Conservation (phyloP, 2,888 invertebrate species). For the Acleris holmiana region DNA sequence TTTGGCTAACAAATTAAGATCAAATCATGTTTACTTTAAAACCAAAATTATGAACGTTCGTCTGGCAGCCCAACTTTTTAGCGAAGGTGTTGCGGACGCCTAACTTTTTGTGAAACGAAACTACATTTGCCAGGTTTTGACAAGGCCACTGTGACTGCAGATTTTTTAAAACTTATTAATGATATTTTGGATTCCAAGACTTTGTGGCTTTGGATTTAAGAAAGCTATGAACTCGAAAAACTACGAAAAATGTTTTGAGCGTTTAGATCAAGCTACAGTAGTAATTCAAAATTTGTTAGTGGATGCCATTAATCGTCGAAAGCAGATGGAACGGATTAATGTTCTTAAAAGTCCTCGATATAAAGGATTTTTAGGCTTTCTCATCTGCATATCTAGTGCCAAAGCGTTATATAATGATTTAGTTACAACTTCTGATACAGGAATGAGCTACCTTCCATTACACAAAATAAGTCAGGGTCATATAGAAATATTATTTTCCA, state of each 20-base stretch:
- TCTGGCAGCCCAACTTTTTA: slow-evolving; percentile 42
- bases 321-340: slow-evolving; percentile 11
- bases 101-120: slow-evolving; percentile 26
- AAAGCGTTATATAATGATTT: slow-evolving; percentile 9
- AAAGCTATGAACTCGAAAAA: slow-evolving; percentile 14
- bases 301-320: slow-evolving; percentile 7
- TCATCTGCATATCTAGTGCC: slow-evolving; percentile 12
- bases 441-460: slow-evolving; percentile 29
- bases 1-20: slow-evolving; percentile 18
- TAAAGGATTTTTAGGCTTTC: slow-evolving; percentile 9
- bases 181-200: neutral
- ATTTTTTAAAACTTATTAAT: slow-evolving; percentile 26
- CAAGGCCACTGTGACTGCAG: neutral
- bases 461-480: slow-evolving; percentile 38
- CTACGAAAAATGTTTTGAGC: slow-evolving; percentile 10
- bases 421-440: slow-evolving; percentile 11
- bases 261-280: slow-evolving; percentile 6
- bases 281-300: slow-evolving; percentile 3
- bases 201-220: slow-evolving; percentile 9
- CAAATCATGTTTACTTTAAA: too few species aligned
- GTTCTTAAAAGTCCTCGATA: slow-evolving; percentile 5
- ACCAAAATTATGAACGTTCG: slow-evolving; percentile 41
- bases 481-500: slow-evolving; percentile 36
- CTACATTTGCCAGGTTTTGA: slow-evolving; percentile 11
- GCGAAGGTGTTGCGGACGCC: slow-evolving; percentile 37